These are phyloP conservation scores for Carassius auratus DNA, from an alignment of 2,113 vertebrate species.

Conservation along the genomic window DNA sequence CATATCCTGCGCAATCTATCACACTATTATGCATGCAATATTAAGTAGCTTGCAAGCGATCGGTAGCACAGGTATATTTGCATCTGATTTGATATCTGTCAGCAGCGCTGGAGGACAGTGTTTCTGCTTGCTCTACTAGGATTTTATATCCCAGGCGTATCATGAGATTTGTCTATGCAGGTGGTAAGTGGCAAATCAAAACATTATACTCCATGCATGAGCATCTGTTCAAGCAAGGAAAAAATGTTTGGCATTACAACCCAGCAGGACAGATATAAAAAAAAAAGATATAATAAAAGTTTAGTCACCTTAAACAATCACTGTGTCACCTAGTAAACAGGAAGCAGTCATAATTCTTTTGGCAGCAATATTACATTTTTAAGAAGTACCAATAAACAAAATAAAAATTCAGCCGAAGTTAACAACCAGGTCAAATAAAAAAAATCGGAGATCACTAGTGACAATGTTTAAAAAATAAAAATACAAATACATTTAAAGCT, in stretches of 20 bases:
- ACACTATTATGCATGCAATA: slow-evolving; percentile 54
- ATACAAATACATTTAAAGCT: too few species aligned
- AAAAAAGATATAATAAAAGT: neutral
- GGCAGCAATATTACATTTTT: neutral
- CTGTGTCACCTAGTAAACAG: neutral
- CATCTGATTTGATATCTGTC: slow-evolving; percentile 19
- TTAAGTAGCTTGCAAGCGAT: slow-evolving; percentile 44
- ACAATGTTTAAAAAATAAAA: too few species aligned
- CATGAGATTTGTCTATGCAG: slow-evolving; percentile 20
- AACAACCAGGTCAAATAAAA: too few species aligned
- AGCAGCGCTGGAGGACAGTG: slow-evolving; percentile 21
- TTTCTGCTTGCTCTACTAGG: slow-evolving; percentile 21
- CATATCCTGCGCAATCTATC: slow-evolving; percentile 13
- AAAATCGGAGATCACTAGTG: too few species aligned
- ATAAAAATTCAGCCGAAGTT: neutral
- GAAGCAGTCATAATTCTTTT: neutral
- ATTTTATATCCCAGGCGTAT: slow-evolving; percentile 11
- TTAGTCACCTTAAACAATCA: neutral
- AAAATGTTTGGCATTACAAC: neutral
- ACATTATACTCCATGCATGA: neutral
- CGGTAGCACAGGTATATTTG: slow-evolving; percentile 15
- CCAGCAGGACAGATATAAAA: neutral
- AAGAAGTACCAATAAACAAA: neutral
- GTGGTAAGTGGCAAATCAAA: slow-evolving; percentile 21
- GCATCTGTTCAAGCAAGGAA: neutral